Evolutionary conservation across 2,797 vertebrate genomes (phyloP).

Genomic region (Rhinella marina): DNA sequence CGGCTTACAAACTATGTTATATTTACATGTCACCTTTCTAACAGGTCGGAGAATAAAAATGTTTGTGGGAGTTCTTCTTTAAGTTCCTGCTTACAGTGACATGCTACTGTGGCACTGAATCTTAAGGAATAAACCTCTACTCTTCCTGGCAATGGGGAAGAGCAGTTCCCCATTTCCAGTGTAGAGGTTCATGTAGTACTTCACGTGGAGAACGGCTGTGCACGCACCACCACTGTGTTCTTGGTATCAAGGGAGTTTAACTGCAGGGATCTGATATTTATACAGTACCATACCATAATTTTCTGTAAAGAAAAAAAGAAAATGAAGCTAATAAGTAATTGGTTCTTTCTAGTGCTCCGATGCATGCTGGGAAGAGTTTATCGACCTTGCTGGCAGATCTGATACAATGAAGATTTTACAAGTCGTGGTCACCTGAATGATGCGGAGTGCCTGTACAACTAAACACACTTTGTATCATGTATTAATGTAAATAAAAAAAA

Average conservation of each 20-base stretch:
- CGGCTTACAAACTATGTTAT: no score
- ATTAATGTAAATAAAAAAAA: conserved; percentile 72
- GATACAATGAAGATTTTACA: conserved; percentile 60
- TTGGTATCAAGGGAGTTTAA: background rate
- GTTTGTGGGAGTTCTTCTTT: no score
- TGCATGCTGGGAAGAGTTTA: conserved; percentile 98
- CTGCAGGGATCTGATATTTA: background rate
- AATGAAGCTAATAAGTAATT: background rate
- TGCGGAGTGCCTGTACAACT: background rate
- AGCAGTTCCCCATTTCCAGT: no score
- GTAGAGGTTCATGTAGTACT: no score
- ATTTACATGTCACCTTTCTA: no score
- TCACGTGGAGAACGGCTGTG: background rate
- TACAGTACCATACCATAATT: background rate
- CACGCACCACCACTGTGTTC: background rate
- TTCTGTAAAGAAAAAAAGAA: background rate
- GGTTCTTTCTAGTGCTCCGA: conserved; percentile 81
- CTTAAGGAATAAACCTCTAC: no score
- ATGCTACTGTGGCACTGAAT: no score
- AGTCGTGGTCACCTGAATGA: background rate
- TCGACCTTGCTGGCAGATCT: conserved; percentile 89
- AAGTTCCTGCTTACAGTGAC: no score
- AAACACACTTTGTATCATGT: conserved; percentile 47
- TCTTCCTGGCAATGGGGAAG: no score
- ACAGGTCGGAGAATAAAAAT: no score